phyloP scores from a whole-genome alignment of 2,113 vertebrate genomes.

The Smithornis capensis region DNA sequence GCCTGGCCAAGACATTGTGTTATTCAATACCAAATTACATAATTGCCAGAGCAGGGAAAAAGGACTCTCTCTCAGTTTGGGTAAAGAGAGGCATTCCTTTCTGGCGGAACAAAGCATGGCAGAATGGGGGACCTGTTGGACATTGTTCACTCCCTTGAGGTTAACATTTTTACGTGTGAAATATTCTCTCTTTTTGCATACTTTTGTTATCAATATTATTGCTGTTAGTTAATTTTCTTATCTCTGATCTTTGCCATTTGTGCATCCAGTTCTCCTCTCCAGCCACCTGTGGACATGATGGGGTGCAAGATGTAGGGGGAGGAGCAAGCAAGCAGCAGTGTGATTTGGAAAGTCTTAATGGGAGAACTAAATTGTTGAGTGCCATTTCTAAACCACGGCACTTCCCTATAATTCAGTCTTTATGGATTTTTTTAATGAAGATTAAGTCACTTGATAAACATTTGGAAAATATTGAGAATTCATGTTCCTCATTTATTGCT shows the following conservation, averaged over 20 bases:
- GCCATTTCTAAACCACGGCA: fast-evolving
- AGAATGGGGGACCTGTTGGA: fast-evolving
- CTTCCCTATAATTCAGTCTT: neutral
- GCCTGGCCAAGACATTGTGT: neutral
- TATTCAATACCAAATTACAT: neutral
- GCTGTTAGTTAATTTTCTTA: neutral
- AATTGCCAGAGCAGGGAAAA: neutral
- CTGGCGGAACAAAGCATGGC: neutral
- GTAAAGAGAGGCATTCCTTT: neutral
- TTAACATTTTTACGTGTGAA: neutral
- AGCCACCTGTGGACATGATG: neutral
- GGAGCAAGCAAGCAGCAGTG: fast-evolving
- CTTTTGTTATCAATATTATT: neutral
- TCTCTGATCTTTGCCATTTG: neutral
- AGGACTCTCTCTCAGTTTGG: neutral
- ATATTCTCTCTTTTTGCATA: neutral
- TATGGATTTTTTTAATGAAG: neutral
- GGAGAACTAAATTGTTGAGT: neutral
- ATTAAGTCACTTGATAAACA: neutral
- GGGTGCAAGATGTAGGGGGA: fast-evolving
- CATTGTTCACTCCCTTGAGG: neutral
- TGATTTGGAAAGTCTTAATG: neutral
- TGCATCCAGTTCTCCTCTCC: neutral
- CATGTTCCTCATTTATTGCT: neutral
- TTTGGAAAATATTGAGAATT: neutral